phyloP scores from a whole-genome alignment of 2,888 invertebrate species.

The Metacarcinus magister region DNA sequence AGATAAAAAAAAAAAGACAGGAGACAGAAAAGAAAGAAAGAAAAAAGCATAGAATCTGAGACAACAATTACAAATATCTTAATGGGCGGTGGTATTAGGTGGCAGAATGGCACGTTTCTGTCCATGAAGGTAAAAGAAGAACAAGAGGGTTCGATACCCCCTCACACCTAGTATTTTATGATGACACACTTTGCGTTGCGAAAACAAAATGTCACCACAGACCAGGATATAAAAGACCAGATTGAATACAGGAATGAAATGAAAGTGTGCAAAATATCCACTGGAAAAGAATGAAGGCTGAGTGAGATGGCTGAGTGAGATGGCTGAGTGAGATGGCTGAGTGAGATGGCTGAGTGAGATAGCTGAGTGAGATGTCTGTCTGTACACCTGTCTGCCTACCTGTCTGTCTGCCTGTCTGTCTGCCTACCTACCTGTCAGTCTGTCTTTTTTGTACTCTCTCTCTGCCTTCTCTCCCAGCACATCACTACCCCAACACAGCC shows the following conservation, averaged over 20 bases:
- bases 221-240: not conserved
- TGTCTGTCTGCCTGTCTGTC: not conserved
- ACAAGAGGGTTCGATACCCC: not conserved
- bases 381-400: not conserved
- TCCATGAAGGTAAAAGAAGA: no score
- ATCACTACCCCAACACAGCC: slow-evolving; percentile 6
- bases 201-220: not conserved
- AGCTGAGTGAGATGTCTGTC: no score
- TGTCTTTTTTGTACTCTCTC: not conserved
- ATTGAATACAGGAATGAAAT: not conserved
- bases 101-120: no score
- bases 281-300: no score
- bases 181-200: not conserved
- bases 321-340: no score
- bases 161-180: not conserved
- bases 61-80: no score
- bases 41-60: no score
- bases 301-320: not conserved
- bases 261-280: not conserved
- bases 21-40: no score
- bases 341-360: no score
- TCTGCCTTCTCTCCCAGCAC: not conserved
- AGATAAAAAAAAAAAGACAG: no score
- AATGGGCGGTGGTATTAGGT: no score
- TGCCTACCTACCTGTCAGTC: not conserved